These are phyloP conservation scores for Alloplasta piceator DNA, from an alignment of 2,888 invertebrate species.

Conservation along the genomic window DNA sequence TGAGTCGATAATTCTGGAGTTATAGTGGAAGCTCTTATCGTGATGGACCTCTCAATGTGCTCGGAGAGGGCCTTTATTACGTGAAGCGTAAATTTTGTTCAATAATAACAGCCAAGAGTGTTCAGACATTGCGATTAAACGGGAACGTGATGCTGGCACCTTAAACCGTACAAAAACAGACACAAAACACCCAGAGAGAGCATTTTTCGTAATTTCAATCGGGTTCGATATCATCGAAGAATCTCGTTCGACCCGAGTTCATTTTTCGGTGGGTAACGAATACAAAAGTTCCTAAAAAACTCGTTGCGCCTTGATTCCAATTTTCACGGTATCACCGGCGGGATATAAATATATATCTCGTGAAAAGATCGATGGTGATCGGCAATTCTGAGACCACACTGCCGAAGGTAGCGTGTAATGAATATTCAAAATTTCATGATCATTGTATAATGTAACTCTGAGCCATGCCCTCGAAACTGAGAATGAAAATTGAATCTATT, in stretches of 20 bases:
- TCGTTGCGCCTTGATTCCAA: slow-evolving; percentile 37
- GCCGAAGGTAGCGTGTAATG: slow-evolving; percentile 29
- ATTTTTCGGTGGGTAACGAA: slow-evolving; percentile 8
- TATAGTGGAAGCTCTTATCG: too few species aligned
- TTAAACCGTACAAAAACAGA: slow-evolving; percentile 4
- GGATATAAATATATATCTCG: neutral
- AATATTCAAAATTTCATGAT: slow-evolving; percentile 25
- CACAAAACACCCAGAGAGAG: slow-evolving; percentile 4
- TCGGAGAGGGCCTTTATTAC: neutral
- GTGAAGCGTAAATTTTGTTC: slow-evolving; percentile 45
- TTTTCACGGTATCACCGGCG: slow-evolving; percentile 47
- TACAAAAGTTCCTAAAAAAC: neutral
- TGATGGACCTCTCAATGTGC: too few species aligned
- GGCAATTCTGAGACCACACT: slow-evolving; percentile 16
- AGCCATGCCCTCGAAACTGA: slow-evolving; percentile 24
- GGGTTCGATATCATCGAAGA: slow-evolving; percentile 25
- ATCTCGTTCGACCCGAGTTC: slow-evolving; percentile 30
- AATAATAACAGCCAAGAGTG: slow-evolving; percentile 58
- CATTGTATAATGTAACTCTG: slow-evolving; percentile 14
- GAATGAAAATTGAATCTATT: slow-evolving; percentile 1
- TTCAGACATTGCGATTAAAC: slow-evolving; percentile 43
- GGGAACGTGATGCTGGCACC: slow-evolving; percentile 21
- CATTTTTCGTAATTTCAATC: slow-evolving; percentile 15
- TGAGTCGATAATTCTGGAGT: too few species aligned
- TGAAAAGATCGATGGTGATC: slow-evolving; percentile 41